These are phyloP conservation scores for Oceanites oceanicus DNA, from an alignment of 2,113 vertebrate genomes.

Conservation along the genomic window DNA sequence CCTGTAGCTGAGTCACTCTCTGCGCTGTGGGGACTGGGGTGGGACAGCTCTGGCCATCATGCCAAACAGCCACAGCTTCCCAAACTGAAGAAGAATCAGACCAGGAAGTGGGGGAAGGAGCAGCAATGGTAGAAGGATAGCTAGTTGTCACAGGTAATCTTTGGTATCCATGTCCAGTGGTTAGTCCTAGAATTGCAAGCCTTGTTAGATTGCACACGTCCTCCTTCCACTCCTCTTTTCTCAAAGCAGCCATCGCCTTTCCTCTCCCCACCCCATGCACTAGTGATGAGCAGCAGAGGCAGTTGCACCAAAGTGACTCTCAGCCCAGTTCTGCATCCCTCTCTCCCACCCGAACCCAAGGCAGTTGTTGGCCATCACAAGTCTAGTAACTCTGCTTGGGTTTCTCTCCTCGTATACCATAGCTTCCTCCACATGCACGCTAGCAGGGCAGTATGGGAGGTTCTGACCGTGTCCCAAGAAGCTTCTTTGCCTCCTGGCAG, in stretches of 20 bases:
- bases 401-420: not conserved
- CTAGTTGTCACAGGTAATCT: constrained; percentile 45
- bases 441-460: not conserved
- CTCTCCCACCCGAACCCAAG: not conserved
- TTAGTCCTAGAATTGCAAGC: constrained; percentile 51
- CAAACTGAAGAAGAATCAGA: not conserved
- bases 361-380: not conserved
- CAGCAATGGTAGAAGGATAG: not conserved
- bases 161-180: not conserved
- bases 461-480: not conserved
- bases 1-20: not conserved
- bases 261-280: not conserved
- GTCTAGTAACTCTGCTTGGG: not conserved
- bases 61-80: not conserved
- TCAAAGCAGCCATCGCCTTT: not conserved
- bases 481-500: constrained; percentile 17
- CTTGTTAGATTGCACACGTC: constrained; percentile 35
- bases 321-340: not conserved
- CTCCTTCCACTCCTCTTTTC: not conserved
- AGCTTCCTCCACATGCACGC: not conserved
- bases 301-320: constrained; percentile 13
- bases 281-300: not conserved
- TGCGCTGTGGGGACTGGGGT: not conserved
- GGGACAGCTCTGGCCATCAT: not conserved
- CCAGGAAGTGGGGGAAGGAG: not conserved